These are phyloP conservation scores for Hirudo medicinalis DNA, from an alignment of 1,140 invertebrate genomes.

Conservation along the genomic window DNA sequence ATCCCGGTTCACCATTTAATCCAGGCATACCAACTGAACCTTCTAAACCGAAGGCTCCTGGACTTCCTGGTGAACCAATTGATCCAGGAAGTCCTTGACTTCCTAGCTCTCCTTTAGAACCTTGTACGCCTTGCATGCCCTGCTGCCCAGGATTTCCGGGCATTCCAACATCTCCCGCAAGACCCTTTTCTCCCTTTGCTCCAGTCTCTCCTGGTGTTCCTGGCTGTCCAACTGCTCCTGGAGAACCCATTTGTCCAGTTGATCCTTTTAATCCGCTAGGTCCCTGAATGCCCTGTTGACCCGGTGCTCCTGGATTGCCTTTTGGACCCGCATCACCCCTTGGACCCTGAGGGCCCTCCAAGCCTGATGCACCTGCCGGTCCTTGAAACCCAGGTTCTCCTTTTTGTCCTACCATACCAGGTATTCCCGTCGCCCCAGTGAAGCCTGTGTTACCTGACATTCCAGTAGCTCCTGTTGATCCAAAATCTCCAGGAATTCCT, in stretches of 20 bases:
- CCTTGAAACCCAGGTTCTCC: constrained; percentile 22
- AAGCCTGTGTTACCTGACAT: constrained; percentile 9
- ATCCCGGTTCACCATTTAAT: constrained; percentile 35
- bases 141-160: constrained; percentile 16
- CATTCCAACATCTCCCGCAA: constrained; percentile 18
- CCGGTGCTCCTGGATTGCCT: neutral
- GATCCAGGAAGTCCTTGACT: constrained; percentile 33
- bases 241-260: constrained; percentile 17
- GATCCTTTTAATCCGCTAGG: constrained; percentile 20
- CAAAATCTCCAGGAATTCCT: constrained; percentile 12
- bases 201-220: constrained; percentile 19
- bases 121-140: constrained; percentile 24
- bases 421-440: constrained; percentile 6
- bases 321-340: constrained; percentile 8
- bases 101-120: constrained; percentile 35
- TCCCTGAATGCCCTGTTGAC: constrained; percentile 12
- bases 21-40: constrained; percentile 36
- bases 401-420: constrained; percentile 20
- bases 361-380: constrained; percentile 21
- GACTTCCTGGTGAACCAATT: constrained; percentile 36
- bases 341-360: neutral
- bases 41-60: constrained; percentile 33
- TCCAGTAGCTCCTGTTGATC: constrained; percentile 9
- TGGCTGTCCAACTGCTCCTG: constrained; percentile 22
- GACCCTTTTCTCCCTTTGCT: constrained; percentile 20